Evolutionary conservation across 2,113 vertebrate genomes (phyloP), one percentile per base, ranked within the genome.

Genomic region (Spheniscus mendiculus): DNA sequence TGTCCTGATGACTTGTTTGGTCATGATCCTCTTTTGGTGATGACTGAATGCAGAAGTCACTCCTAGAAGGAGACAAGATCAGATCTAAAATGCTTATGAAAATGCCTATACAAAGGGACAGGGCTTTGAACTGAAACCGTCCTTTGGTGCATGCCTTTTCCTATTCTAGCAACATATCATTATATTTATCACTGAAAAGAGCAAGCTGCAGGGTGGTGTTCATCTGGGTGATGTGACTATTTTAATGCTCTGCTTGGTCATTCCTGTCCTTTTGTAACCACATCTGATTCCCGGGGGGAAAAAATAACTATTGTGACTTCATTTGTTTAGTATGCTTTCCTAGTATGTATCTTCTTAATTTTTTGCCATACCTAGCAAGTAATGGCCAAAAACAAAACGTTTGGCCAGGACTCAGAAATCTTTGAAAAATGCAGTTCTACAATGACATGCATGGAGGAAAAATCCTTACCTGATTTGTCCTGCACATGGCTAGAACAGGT

Each of bases 101-200:
- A 91, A 50, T 47, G 8, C 4, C 10, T 38, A 11, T 32, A 8
- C 7, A 69, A 66, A 66, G 14, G 3, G 2, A 4, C 10, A n/a
- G 22, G 27, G 10, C n/a, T 83, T 65, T 80, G 30, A 52, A 66
- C 8, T 29, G 40, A 80, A 73, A 76, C 2, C 25, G 15, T 40
- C n/a, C 14, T 36, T 65, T 36, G 7, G 20, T 27, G 4, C 1
- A 1, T 29, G 7, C 1, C 0, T 83, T 87, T 61, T 83, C 55
- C 19, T 59, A 5, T 44, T 77, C 49, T 40, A 45, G 30, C 12
- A 72, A 6, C 15, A 20, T 17, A 66, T 49, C 1, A 1, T 16
- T 55, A 4, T 38, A 72, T 16, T 77, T 36, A 30, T 44, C 10
- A 40, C 4, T 30, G 22, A 61, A 78, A 88, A 62, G 26, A 36